Evolutionary conservation across 2,888 invertebrate genomes (phyloP).

Genomic region (Scaptomyza cyrtandrae): DNA sequence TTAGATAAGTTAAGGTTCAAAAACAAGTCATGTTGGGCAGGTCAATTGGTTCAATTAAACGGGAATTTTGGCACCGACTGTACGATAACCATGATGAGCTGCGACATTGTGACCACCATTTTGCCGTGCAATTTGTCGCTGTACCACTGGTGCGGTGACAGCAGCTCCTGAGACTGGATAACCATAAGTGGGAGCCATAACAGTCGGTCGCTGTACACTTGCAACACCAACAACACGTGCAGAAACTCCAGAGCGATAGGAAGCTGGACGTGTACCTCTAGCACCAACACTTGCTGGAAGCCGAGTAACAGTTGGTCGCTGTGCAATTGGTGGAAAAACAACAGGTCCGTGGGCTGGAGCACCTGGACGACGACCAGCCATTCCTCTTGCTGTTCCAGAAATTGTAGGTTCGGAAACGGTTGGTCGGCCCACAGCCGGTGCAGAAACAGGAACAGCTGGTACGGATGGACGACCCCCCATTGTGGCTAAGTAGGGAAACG

Average conservation of each 20-base stretch:
- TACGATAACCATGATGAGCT: slow-evolving; percentile 2
- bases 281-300: not conserved
- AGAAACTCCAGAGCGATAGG: not conserved
- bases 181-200: not conserved
- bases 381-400: not conserved
- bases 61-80: slow-evolving; percentile 1
- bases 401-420: not conserved
- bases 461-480: not conserved
- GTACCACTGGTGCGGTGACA: not conserved
- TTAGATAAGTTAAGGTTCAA: no score
- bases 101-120: not conserved
- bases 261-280: not conserved
- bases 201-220: not conserved
- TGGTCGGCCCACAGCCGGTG: not conserved
- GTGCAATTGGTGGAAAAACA: not conserved
- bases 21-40: not conserved
- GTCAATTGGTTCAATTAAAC: not conserved
- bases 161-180: not conserved
- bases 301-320: not conserved
- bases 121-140: slow-evolving; percentile 1
- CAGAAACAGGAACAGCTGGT: not conserved
- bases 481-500: slow-evolving; percentile 6
- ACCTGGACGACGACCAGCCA: not conserved
- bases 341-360: not conserved
- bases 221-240: not conserved